Percentiles rank a stretch among this genome's conserved stretches.
Evolutionary conservation across 2,797 vertebrate species (phyloP).

Genomic region (Spizella passerina): DNA sequence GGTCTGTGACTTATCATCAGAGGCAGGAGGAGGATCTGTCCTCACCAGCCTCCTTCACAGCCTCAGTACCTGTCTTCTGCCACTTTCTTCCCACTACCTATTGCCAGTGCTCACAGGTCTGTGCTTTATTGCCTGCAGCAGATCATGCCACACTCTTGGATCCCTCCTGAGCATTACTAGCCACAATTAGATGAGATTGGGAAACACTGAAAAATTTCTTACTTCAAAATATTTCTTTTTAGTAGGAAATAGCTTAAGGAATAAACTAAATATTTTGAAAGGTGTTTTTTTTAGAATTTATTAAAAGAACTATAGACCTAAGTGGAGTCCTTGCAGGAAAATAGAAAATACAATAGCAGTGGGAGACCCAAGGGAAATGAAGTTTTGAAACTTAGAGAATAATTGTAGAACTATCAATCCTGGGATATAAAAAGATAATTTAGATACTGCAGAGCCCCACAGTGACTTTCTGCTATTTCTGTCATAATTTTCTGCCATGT

Average conservation of each 20-base stretch:
- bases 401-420: slow-evolving; percentile 47
- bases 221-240: neutral
- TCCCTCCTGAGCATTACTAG: neutral
- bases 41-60: neutral
- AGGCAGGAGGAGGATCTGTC: neutral
- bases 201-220: neutral
- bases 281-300: neutral
- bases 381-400: slow-evolving; percentile 49
- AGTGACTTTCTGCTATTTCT: slow-evolving; percentile 39
- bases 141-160: neutral
- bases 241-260: neutral
- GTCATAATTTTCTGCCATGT: slow-evolving; percentile 45
- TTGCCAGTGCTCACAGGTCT: neutral
- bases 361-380: slow-evolving; percentile 8
- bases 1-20: neutral
- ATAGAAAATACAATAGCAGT: neutral
- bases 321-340: neutral
- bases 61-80: neutral
- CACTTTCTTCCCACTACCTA: neutral
- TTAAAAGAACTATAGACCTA: neutral
- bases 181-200: neutral
- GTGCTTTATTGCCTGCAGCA: neutral
- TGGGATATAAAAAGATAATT: slow-evolving; percentile 43
- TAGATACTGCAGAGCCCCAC: neutral
- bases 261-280: neutral